Evolutionary conservation across 1,140 invertebrate genomes (phyloP).

Genomic region (Bilobella aurantiaca): DNA sequence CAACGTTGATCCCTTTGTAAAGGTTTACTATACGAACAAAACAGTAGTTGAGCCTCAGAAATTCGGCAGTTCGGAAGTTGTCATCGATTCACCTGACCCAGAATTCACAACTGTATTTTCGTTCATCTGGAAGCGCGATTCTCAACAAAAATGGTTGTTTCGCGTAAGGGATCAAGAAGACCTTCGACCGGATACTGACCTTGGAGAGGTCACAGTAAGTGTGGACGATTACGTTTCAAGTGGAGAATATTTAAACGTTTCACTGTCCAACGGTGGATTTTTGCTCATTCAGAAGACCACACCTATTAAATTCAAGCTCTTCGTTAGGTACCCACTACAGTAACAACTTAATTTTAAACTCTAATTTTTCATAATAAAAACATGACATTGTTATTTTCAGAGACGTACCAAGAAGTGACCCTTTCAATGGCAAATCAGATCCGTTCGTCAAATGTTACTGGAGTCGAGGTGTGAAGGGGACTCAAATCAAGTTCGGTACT

Average conservation of each 20-base stretch:
- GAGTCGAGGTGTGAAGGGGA: conserved; percentile 19
- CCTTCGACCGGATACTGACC: conserved; percentile 18
- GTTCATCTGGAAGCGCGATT: conserved; percentile 22
- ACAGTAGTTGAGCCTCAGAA: conserved; percentile 14
- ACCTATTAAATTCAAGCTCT: conserved; percentile 20
- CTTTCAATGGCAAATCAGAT: conserved; percentile 22
- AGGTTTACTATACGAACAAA: conserved; percentile 12
- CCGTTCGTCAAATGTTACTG: conserved; percentile 30
- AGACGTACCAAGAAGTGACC: conserved; percentile 23
- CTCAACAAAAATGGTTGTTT: conserved; percentile 23
- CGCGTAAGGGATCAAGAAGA: conserved; percentile 22
- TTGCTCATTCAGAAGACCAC: conserved; percentile 18
- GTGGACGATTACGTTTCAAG: conserved; percentile 22
- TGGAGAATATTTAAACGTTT: conserved; percentile 20
- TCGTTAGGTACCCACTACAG: conserved; percentile 14
- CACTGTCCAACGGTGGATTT: conserved; percentile 9
- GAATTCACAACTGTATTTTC: conserved; percentile 27
- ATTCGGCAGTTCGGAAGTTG: conserved; percentile 19
- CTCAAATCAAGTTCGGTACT: conserved; percentile 19
- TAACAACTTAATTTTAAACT: neutral
- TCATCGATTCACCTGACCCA: conserved; percentile 16
- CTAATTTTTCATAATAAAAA: neutral
- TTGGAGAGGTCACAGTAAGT: conserved; percentile 21
- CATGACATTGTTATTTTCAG: conserved; percentile 10
- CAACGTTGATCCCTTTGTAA: conserved; percentile 19